Evolutionary conservation across 1,140 invertebrate species (phyloP).

Genomic region (Lepidurus arcticus): DNA sequence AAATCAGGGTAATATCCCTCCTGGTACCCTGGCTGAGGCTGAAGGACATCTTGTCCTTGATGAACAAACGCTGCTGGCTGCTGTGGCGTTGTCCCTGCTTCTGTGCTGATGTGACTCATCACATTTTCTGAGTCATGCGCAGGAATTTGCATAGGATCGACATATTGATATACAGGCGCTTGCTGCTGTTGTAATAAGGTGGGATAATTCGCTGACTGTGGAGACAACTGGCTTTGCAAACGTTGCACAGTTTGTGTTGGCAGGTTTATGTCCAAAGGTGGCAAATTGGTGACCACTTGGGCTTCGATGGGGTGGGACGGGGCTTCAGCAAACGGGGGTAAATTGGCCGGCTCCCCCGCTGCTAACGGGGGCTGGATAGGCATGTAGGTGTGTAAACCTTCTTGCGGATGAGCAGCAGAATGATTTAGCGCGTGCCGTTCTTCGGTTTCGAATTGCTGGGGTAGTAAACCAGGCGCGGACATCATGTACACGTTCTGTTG

Average conservation of each 20-base stretch:
- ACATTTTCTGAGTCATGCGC: neutral
- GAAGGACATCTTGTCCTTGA: neutral
- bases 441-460: neutral
- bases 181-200: neutral
- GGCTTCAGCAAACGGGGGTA: neutral
- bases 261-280: neutral
- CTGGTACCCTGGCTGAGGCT: neutral
- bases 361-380: constrained; percentile 16
- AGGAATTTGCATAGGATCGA: neutral
- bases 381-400: constrained; percentile 20
- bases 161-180: neutral
- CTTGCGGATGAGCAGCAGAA: neutral
- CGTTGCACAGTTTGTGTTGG: neutral
- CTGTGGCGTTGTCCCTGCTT: neutral
- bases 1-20: neutral
- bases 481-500: neutral
- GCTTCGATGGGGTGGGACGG: neutral
- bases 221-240: constrained; percentile 16
- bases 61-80: neutral
- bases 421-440: neutral
- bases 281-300: constrained; percentile 19
- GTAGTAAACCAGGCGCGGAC: neutral
- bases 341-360: neutral
- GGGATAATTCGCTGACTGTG: neutral
- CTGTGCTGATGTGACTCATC: neutral